A percentile compares a stretch with the other conserved stretches of the same genome.
Conservation (phyloP, 2,888 invertebrate genomes). For the Harpagoxenus sublaevis region DNA sequence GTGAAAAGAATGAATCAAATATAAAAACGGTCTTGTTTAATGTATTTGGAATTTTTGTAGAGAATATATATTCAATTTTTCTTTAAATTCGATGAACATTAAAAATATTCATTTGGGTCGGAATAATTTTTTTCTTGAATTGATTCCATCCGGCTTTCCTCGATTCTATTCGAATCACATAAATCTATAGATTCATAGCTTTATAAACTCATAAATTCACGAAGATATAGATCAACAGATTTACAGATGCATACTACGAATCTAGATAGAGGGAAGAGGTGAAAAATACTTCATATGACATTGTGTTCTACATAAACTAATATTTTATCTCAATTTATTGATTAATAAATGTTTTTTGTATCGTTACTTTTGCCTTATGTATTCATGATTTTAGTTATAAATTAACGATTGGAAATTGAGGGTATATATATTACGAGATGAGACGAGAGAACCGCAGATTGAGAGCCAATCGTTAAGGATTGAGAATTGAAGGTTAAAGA, state of each 20-base stretch:
- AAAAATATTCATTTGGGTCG: not conserved
- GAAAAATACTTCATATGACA: conserved; percentile 42
- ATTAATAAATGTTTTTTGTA: not conserved
- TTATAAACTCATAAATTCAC: conserved; percentile 54
- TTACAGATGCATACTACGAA: conserved; percentile 30
- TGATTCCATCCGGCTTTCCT: conserved; percentile 13
- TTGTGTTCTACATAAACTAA: conserved; percentile 22
- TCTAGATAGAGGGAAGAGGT: conserved; percentile 10
- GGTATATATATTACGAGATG: not conserved
- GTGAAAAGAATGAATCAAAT: not conserved
- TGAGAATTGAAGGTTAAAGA: conserved; percentile 33
- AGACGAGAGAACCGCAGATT: not conserved
- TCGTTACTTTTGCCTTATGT: not conserved
- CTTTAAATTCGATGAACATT: not conserved
- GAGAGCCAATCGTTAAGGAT: conserved; percentile 13
- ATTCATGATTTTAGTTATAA: not conserved
- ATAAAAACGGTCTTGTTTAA: not conserved
- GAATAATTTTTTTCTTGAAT: conserved; percentile 41
- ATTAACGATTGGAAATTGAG: not conserved
- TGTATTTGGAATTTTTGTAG: not conserved
- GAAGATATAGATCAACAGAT: conserved; percentile 53
- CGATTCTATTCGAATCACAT: conserved; percentile 40
- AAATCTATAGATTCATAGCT: conserved; percentile 54
- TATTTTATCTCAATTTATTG: conserved; percentile 9
- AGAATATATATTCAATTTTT: not conserved